Evolutionary conservation across 92 coral and sea anemone genomes (phyloP), one percentile per base, ranked within the genome.

Genomic region (Umimayanthus chanpuru): DNA sequence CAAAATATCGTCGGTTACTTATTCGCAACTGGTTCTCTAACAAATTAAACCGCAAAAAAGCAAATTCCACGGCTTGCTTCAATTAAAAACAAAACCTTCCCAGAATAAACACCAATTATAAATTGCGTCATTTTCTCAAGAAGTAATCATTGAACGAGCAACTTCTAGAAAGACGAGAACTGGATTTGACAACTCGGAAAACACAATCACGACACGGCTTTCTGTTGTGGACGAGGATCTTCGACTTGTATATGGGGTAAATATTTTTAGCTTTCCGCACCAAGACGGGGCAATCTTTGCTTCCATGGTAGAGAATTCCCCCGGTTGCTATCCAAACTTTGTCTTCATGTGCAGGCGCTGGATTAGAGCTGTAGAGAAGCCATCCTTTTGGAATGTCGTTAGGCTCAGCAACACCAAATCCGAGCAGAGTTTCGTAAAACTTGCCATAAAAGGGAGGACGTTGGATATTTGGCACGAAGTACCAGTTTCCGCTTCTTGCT

Each of bases 251-350:
- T 5, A 83, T 83, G n/a, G 87, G 87, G 25, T 70, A 83, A 7
- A 83, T 32, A 70, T 68, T 83, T 70, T 29, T 83, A 10, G 77
- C 87, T 5, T 68, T 83, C 23, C 77, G 76, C 25, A 83, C 76
- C 21, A 83, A 83, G 25, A 83, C 78, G 43, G 87, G 77, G 25
- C 87, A 83, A 83, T 83, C 87, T 26, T 67, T 68, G 78, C 44
- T 70, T 20, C 58, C 64, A 16, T 83, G 87, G 21, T 68, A 83
- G 44, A 83, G 53, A 43, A 71, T 70, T 23, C 87, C 87, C 26
- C 87, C 87, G 1, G 77, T 70, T 10, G 87, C 87, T 11, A 83
- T 83, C 87, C 87, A 83, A n/a, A 83, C 87, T 71, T 83, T 83
- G 65, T 83, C 78, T 26, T 83, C 87, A 11, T 26, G 25, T 4